Conservation (phyloP, 2,797 vertebrate genomes). For the Channa striata region DNA sequence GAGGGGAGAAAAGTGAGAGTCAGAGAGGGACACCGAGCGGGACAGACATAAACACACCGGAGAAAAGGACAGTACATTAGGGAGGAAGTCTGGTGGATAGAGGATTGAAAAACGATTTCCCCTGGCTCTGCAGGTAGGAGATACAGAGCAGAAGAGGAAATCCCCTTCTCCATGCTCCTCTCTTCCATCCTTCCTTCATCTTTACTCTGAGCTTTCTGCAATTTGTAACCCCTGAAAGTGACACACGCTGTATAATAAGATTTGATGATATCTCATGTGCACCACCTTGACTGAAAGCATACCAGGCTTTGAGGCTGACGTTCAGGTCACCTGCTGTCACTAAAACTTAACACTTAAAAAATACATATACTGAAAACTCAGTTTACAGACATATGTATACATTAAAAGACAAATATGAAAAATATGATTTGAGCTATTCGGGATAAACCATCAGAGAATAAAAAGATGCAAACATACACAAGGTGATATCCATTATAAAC, state of each 20-base stretch:
- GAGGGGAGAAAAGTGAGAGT: conserved; percentile 18
- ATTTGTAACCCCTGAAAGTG: conserved; percentile 41
- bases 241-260: conserved; percentile 15
- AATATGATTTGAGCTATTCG: not conserved
- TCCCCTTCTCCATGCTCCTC: conserved; percentile 42
- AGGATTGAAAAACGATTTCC: conserved; percentile 63
- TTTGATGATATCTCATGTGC: conserved; percentile 1
- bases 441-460: conserved; percentile 23
- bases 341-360: conserved; percentile 47
- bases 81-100: conserved; percentile 55
- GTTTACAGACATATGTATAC: conserved; percentile 46
- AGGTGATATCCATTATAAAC: conserved; percentile 67
- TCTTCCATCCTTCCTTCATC: conserved; percentile 50
- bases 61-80: conserved; percentile 50
- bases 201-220: conserved; percentile 40
- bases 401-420: conserved; percentile 31
- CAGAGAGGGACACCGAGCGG: conserved; percentile 3
- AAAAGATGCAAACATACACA: conserved; percentile 46
- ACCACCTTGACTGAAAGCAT: not conserved
- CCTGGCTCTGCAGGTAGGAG: conserved; percentile 58
- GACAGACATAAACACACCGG: conserved; percentile 52
- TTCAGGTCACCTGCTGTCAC: conserved; percentile 14
- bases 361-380: conserved; percentile 41
- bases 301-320: not conserved
- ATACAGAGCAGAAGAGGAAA: conserved; percentile 61